Base-by-base conservation (phyloP, 2,113 vertebrate species). In the Heterocephalus glaber region DNA sequence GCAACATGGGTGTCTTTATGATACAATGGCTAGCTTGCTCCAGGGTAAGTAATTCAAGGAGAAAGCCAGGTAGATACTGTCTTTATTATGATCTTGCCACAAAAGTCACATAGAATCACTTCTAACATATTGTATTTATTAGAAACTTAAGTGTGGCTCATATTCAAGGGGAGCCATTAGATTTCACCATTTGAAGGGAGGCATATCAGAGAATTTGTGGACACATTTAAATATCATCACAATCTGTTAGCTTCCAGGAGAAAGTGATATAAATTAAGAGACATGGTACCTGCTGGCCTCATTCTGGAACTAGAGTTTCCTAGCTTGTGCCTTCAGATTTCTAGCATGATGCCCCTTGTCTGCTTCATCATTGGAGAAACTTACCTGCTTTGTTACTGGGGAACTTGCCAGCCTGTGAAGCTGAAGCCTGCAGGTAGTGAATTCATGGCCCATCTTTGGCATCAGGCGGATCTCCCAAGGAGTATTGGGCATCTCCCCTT, bases 211-310 rank as follows among this genome's bases (percentile, higher is more conserved):
- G 44, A 76, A 92, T 93, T n/a, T 82, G 49, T 90, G 41, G 65
- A 68, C 28, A 4, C 66, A 66, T 68, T 90, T 95, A 66, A 90
- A 95, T 86, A 41, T 58, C 72, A 81, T 60, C n/a, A 77, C n/a
- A 77, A 86, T 66, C 33, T 77, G 24, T 86, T 77, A 38, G 49
- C 7, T 76, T 60, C 56, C 35, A 86, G 26, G 7, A 2, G 3
- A 47, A 17, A 33, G 56, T 16, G n/a, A n/a, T 38, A 49, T 41
- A 68, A 88, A 56, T 3, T 56, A 54, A 89, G 70, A 68, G 26
- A 60, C 6, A 44, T 11, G 6, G 41, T 61, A 14, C 5, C 22
- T 28, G 38, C 76, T 86, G 77, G 24, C 52, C 83, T 84, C 77
- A 54, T 79, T 92, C 81, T 66, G 28, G 41, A 81, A 66, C 38